Conservation (phyloP, 1,140 invertebrate species). For the Zaprionus kolodkinae region DNA sequence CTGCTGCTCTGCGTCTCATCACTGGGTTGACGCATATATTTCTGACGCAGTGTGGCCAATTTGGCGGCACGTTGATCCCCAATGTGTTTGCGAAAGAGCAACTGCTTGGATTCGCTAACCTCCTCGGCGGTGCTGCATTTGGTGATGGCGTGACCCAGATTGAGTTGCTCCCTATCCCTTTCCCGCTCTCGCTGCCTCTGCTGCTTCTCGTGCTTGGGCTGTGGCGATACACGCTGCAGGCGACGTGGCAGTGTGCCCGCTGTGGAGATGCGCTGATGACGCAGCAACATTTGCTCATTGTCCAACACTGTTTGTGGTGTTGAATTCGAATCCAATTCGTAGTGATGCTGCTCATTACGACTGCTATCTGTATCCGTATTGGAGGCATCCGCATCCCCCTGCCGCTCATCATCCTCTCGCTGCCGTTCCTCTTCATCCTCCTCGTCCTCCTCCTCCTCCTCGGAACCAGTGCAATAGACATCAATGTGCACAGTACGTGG, state of each 20-base stretch:
- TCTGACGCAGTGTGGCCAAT: slow-evolving; percentile 71
- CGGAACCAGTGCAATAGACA: slow-evolving; percentile 90
- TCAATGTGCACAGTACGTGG: slow-evolving; percentile 91
- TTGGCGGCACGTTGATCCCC: slow-evolving; percentile 78
- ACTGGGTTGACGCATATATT: slow-evolving; percentile 83
- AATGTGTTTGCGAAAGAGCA: slow-evolving; percentile 83
- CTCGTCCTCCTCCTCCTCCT: slow-evolving; percentile 86
- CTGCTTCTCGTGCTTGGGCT: slow-evolving; percentile 3
- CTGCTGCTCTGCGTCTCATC: slow-evolving; percentile 87
- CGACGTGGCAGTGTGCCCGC: slow-evolving; percentile 84
- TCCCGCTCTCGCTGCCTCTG: slow-evolving; percentile 8
- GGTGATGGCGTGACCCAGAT: slow-evolving; percentile 75
- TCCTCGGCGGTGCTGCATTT: slow-evolving; percentile 83
- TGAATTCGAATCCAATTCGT: slow-evolving; percentile 83
- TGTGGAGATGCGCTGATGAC: slow-evolving; percentile 85
- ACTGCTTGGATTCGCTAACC: slow-evolving; percentile 79
- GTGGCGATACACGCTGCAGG: slow-evolving; percentile 20
- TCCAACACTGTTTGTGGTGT: slow-evolving; percentile 89
- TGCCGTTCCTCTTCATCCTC: slow-evolving; percentile 84
- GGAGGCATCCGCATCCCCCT: slow-evolving; percentile 86
- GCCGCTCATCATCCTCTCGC: slow-evolving; percentile 85
- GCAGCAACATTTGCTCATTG: slow-evolving; percentile 86
- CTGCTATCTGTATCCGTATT: slow-evolving; percentile 72
- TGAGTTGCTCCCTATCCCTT: slow-evolving; percentile 39
- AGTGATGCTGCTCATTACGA: slow-evolving; percentile 29